phyloP scores from a whole-genome alignment of 2,113 vertebrate species.

The Cranoglanis bouderius region DNA sequence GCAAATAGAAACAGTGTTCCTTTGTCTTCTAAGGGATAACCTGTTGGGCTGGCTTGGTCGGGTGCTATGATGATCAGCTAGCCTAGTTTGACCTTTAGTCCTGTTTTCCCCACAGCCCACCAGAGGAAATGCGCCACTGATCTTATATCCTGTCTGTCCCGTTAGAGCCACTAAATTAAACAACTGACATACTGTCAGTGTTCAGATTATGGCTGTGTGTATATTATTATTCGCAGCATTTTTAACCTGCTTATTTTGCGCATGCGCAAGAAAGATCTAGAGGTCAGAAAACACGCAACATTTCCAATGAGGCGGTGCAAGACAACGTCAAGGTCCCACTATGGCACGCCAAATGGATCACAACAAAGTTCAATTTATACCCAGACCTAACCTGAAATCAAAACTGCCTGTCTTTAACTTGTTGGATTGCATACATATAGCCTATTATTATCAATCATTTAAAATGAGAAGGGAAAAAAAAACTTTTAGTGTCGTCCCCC shows the following conservation, averaged over 20 bases:
- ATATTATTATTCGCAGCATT: not conserved
- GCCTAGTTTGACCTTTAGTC: not conserved
- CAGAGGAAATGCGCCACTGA: not conserved
- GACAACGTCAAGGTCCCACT: not conserved
- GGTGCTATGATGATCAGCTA: not conserved
- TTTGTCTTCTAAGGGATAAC: not conserved
- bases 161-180: not conserved
- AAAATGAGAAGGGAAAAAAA: not conserved
- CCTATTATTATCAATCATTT: not conserved
- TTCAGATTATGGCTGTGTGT: not conserved
- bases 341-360: not conserved
- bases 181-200: not conserved
- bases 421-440: not conserved
- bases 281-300: not conserved
- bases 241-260: not conserved
- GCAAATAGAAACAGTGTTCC: not conserved
- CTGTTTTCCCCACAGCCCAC: not conserved
- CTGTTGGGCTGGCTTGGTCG: constrained; percentile 27
- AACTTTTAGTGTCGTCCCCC: too few relatives aligned
- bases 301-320: not conserved
- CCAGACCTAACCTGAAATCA: not conserved
- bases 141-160: not conserved
- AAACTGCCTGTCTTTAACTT: not conserved
- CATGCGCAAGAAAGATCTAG: not conserved
- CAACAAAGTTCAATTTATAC: not conserved